Base-by-base conservation (phyloP, 2,888 invertebrate species). In the Julus scanicus region DNA sequence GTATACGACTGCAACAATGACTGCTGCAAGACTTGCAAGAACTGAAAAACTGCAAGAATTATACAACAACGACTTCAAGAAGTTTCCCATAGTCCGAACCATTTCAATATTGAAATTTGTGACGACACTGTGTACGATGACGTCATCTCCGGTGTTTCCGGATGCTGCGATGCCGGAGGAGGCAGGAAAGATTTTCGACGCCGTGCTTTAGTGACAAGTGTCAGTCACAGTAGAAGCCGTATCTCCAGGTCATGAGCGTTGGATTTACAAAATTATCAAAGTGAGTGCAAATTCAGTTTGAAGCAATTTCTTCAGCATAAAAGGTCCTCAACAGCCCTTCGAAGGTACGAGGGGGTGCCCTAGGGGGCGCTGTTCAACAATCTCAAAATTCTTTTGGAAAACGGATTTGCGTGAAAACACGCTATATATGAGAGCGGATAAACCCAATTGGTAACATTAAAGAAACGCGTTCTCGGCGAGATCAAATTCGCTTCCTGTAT, bases 281-380 rank as follows among this genome's bases (percentile, higher is more conserved):
- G 53, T 57, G 53, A 57, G 53, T 57, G 53, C 53, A 57, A 57
- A 57, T 57, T 57, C 53, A 57, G 53, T 57, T 57, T 57, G 53
- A 57, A 13, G 53, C 53, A 57, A 6, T 15, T 6, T 57, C 53
- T 57, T 57, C 53, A 3, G 53, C 15, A 57, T 15, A 48, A 57
- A 57, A 57, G 53, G 53, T 57, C 53, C 53, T 57, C 53, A n/a
- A 15, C 53, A 57, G 53, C 2, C 15, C 53, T 57, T 57, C n/a
- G 15, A 6, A 57, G 53, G 53, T 9, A 57, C 53, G 15, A 15
- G 13, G 15, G 15, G 8, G 15, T 48, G 53, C 53, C 53, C 53
- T 15, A 57, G 53, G 53, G 53, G 53, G 53, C 53, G 53, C 53
- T 57, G 53, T 57, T 57, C 53, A 15, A 57, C 11, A 57, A 57